Conservation (phyloP, 2,888 invertebrate species). For the Brenthis daphne region DNA sequence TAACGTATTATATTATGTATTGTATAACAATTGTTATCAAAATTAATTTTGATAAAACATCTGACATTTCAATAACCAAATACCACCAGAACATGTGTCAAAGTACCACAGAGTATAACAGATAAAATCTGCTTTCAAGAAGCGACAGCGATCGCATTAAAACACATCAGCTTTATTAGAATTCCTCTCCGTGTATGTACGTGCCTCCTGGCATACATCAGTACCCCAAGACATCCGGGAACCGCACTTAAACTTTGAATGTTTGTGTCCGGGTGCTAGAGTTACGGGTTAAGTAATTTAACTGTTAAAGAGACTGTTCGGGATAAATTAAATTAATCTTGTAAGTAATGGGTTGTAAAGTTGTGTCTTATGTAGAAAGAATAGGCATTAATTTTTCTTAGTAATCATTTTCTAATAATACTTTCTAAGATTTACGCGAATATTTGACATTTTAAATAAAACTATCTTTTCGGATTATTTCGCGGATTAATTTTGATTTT, state of each 20-base stretch:
- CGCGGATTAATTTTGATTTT: too few relatives aligned
- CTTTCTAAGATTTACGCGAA: too few relatives aligned
- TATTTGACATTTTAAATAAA: too few relatives aligned
- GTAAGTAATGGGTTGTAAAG: neutral
- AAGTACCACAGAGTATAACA: constrained; percentile 24
- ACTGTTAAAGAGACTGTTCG: constrained; percentile 12
- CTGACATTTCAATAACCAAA: neutral
- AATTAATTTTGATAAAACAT: neutral
- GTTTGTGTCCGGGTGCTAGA: constrained; percentile 28
- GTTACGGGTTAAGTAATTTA: constrained; percentile 18
- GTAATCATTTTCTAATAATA: too few relatives aligned
- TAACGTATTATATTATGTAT: neutral
- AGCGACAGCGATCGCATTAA: constrained; percentile 44
- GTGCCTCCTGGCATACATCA: constrained; percentile 48
- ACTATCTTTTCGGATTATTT: too few relatives aligned
- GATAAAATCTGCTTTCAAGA: constrained; percentile 32
- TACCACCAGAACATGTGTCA: constrained; percentile 17
- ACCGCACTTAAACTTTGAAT: constrained; percentile 35
- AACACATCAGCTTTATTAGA: constrained; percentile 51
- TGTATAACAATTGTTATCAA: neutral
- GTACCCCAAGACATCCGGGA: constrained; percentile 57
- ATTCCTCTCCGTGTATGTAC: constrained; percentile 48
- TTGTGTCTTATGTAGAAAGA: too few relatives aligned
- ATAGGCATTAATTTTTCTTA: too few relatives aligned
- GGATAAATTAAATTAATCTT: constrained; percentile 16